Evolutionary conservation across 2,797 vertebrate genomes (phyloP).

Genomic region (Huso huso): DNA sequence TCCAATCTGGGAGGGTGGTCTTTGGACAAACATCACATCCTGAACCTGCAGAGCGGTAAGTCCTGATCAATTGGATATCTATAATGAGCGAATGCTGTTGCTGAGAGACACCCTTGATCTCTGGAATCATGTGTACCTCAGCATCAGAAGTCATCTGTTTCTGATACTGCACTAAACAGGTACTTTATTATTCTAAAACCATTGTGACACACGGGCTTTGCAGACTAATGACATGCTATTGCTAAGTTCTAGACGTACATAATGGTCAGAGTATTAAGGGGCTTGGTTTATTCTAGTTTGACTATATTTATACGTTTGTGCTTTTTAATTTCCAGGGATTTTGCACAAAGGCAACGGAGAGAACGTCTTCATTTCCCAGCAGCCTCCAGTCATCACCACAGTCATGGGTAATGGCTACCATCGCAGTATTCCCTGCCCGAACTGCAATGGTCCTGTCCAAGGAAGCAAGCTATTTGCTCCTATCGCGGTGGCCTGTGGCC

Average conservation of each 20-base stretch:
- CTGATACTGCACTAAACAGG: too few relatives aligned
- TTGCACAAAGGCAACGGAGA: conserved; percentile 95
- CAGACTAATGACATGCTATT: background rate
- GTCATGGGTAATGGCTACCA: conserved; percentile 93
- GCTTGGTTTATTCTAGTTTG: background rate
- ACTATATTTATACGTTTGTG: background rate
- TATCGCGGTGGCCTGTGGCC: conserved; percentile 81
- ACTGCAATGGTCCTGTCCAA: conserved; percentile 75
- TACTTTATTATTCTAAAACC: background rate
- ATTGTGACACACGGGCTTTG: conserved; percentile 1
- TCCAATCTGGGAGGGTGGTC: conserved; percentile 93
- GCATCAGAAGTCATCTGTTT: too few relatives aligned
- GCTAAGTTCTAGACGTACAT: conserved; percentile 46
- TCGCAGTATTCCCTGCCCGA: conserved; percentile 83
- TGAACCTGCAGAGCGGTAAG: conserved; percentile 91
- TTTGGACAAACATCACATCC: conserved; percentile 86
- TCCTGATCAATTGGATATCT: conserved; percentile 19
- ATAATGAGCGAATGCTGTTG: too few relatives aligned
- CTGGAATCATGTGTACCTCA: too few relatives aligned
- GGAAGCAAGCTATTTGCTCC: conserved; percentile 92
- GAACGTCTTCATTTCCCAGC: conserved; percentile 91
- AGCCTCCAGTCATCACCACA: conserved; percentile 80
- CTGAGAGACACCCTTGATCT: too few relatives aligned
- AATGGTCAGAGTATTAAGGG: too few relatives aligned
- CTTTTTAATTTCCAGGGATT: conserved; percentile 62